These are phyloP conservation scores for Pedetes capensis DNA, from an alignment of 2,113 vertebrate species.

Conservation along the genomic window DNA sequence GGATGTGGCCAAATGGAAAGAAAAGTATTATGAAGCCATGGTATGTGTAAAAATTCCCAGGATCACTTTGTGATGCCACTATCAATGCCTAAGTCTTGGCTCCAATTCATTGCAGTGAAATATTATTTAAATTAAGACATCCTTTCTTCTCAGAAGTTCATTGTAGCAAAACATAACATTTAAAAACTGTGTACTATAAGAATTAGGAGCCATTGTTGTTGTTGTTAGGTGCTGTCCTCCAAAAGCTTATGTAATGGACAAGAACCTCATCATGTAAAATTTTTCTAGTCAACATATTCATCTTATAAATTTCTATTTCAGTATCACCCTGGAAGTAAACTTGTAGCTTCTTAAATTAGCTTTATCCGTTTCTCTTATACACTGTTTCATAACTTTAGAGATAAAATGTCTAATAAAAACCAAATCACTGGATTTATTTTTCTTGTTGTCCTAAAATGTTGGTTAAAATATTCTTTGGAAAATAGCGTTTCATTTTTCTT, in stretches of 20 bases:
- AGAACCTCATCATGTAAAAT: not conserved
- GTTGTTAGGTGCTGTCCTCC: too few species aligned
- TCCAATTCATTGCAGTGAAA: not conserved
- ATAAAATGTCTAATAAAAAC: slow-evolving; percentile 40
- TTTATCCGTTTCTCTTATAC: slow-evolving; percentile 21
- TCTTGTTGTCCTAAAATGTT: slow-evolving; percentile 37
- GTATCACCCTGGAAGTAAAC: not conserved
- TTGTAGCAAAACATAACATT: not conserved
- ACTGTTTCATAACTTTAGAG: not conserved
- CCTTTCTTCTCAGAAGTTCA: not conserved
- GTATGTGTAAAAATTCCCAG: not conserved
- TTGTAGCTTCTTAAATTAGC: slow-evolving; percentile 18
- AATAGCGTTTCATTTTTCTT: not conserved
- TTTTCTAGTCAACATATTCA: not conserved
- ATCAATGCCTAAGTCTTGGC: not conserved
- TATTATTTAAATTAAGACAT: not conserved
- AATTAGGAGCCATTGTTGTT: not conserved
- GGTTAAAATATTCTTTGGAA: slow-evolving; percentile 28
- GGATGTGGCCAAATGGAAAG: not conserved
- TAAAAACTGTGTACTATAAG: not conserved
- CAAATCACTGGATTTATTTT: slow-evolving; percentile 57
- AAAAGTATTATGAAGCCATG: not conserved
- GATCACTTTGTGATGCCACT: not conserved
- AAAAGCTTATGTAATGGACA: not conserved
- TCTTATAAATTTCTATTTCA: not conserved